phyloP scores from a whole-genome alignment of 2,888 invertebrate species.

The Strigamia maritima region DNA sequence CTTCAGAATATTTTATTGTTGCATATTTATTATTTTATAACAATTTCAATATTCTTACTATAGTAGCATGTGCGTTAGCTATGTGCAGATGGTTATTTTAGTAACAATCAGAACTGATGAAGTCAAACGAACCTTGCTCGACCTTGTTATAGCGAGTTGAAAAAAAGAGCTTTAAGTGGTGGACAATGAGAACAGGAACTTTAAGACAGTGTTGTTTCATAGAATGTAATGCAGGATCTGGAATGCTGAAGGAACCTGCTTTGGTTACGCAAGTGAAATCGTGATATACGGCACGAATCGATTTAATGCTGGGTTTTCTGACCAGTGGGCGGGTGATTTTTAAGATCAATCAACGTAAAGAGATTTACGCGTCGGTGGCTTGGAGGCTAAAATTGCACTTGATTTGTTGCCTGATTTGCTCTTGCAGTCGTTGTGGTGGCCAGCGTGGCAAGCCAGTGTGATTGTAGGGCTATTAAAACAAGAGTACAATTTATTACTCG shows the following conservation, averaged over 20 bases:
- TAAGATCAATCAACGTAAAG: constrained; percentile 16
- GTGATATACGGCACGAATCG: neutral
- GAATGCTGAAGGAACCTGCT: neutral
- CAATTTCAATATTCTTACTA: too few relatives aligned
- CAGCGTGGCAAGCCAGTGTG: constrained; percentile 22
- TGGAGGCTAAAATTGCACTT: constrained; percentile 15
- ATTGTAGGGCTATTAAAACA: constrained; percentile 29
- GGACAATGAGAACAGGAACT: too few relatives aligned
- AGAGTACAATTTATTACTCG: constrained; percentile 21
- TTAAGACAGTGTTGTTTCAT: neutral
- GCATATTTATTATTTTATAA: too few relatives aligned
- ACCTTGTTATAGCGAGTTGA: too few relatives aligned
- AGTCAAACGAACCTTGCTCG: too few relatives aligned
- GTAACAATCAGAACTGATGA: too few relatives aligned
- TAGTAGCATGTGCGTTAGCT: too few relatives aligned
- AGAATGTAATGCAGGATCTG: neutral
- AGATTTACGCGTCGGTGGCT: constrained; percentile 24
- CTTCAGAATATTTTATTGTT: too few relatives aligned
- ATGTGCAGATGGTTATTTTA: too few relatives aligned
- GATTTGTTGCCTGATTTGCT: constrained; percentile 27
- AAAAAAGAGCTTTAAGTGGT: too few relatives aligned
- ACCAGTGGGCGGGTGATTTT: constrained; percentile 13
- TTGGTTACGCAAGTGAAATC: neutral
- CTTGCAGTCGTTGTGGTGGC: constrained; percentile 11
- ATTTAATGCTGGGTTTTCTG: constrained; percentile 18